Evolutionary conservation across 2,113 vertebrate species (phyloP), one percentile per base, ranked within the genome.

Genomic region (Vulpes ferrilata): DNA sequence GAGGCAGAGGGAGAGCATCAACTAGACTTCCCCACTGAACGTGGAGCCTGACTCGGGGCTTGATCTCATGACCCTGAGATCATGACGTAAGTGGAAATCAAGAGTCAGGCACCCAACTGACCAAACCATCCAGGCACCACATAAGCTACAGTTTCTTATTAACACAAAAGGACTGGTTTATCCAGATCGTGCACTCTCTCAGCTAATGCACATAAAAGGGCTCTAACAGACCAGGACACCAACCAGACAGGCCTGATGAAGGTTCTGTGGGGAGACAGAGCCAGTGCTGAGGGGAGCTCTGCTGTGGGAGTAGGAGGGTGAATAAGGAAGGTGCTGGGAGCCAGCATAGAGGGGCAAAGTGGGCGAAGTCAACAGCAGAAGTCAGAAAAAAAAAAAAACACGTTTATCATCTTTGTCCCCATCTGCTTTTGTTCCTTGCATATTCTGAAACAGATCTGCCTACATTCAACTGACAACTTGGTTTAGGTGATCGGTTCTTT

Each of bases 141-240:
- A 69, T 35, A 35, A 35, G 32, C 67, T 35, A 35, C 13, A n/a
- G 65, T 69, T 69, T 88, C 60, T 79, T 65, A 57, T 78, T 95
- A 95, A 93, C 16, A 93, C 27, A 71, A 88, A 95, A 81, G 2
- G 11, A 48, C 78, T 82, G 7, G 9, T 87, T 80, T 91, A 89
- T 20, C 51, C 59, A 59, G n/a, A 85, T 88, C 91, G 27, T 67
- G 94, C 35, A 82, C 2, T 91, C 19, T 38, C 67, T 62, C n/a
- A 55, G 59, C 19, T 78, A 94, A 65, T 78, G 53, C 6, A 88
- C 73, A 48, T 87, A 8, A 82, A 79, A 76, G 20, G 12, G 15
- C n/a, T 83, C 5, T 80, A 16, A 86, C 22, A 53, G 17, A 87
- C 23, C 3, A 90, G 27, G 32, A 38, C 27, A 38, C 1, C 4